Evolutionary conservation across 2,113 vertebrate species (phyloP).

Genomic region (Xyliphius kryptos): DNA sequence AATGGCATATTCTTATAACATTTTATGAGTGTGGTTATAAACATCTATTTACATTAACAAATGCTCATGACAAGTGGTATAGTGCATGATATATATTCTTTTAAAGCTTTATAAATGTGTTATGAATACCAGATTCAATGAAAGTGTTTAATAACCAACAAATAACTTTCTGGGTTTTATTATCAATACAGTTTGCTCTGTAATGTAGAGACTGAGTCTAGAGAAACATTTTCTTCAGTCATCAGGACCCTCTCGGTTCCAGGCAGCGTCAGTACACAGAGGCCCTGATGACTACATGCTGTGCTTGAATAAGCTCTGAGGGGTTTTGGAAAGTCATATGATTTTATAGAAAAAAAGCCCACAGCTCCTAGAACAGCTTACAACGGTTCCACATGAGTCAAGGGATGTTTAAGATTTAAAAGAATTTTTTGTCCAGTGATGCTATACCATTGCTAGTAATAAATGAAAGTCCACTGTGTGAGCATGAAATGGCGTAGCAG

Average conservation of each 20-base stretch:
- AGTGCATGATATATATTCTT: too few relatives aligned
- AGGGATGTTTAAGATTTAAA: too few relatives aligned
- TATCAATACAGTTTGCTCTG: too few relatives aligned
- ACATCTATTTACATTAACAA: too few relatives aligned
- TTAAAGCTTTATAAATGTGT: too few relatives aligned
- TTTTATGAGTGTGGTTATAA: too few relatives aligned
- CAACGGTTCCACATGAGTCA: background rate
- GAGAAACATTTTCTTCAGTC: background rate
- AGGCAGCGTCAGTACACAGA: background rate
- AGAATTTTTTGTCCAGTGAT: background rate
- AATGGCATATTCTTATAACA: too few relatives aligned
- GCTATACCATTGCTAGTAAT: background rate
- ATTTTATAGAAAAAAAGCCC: background rate
- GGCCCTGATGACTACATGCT: background rate
- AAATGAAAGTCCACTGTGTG: background rate
- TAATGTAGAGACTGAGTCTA: background rate
- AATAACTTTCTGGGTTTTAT: too few relatives aligned
- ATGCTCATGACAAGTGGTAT: too few relatives aligned
- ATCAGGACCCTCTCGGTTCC: background rate
- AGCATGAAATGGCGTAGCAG: too few relatives aligned
- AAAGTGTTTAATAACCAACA: too few relatives aligned
- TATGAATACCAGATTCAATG: too few relatives aligned
- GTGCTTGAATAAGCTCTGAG: background rate
- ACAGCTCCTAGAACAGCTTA: background rate
- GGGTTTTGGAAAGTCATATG: background rate